Base-by-base conservation (phyloP, 2,888 invertebrate species). In the Drosophila mercatorum region DNA sequence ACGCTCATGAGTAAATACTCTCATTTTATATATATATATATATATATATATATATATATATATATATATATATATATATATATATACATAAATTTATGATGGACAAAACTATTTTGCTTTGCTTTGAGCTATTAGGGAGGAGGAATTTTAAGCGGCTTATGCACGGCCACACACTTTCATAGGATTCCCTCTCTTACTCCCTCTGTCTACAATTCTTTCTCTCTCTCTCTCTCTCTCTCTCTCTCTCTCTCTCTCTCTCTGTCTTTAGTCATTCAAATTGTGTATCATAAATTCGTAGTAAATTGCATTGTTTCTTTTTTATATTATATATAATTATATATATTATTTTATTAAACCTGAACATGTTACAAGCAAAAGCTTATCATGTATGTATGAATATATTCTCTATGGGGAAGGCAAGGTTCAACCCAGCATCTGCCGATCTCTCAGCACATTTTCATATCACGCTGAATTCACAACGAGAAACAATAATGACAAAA, bases 111-210 rank as follows among this genome's bases (percentile, higher is more conserved):
- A 79, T 78, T 63, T 58, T 44, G 22, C 38, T 34, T 10, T 57
- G 43, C 17, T 41, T 38, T 26, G 11, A 58, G 31, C 31, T 38
- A 12, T 11, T 43, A 44, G 40, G 17, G n/a, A 36, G 26, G 40
- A 63, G 31, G 63, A 64, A 22, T 75, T 80, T 73, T 85, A 84
- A 84, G 78, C 86, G 52, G 83, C 86, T 84, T 88, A 86, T 74
- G 73, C 52, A 53, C 31, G 55, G 43, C 51, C 41, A 14, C 17
- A 46, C 28, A 28, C 5, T 28, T 28, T 28, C 28, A 2, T 8
- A 8, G 28, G 8, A 47, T 40, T 12, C 14, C 10, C 22, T 26
- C 43, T 59, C 40, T 11, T 5, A 11, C 31, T 46, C 46, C 26
- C 3, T 44, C 46, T 34, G 0, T 44, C 44, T 44, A 22, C 22